Base-by-base conservation (phyloP, 2,888 invertebrate genomes). In the Netelia virgata region DNA sequence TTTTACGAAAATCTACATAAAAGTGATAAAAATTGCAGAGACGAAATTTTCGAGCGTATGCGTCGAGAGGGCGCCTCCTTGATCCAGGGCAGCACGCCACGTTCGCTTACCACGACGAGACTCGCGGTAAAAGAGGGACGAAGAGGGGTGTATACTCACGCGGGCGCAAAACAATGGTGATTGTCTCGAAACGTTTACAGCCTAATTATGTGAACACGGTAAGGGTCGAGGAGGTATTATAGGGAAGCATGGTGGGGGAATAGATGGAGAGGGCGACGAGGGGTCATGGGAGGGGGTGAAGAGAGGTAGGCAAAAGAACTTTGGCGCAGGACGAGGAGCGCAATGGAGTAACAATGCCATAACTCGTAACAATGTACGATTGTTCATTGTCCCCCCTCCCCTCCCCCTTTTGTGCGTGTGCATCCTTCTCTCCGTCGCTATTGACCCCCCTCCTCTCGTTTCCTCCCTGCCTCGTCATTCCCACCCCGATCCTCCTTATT, bases 351-450 rank as follows among this genome's bases (percentile, higher is more conserved):
- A 93, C 93, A 93, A 93, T 93, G 92, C 93, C 91, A 92, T 93
- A 93, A 93, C 93, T 92, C 92, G 92, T 92, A 93, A 93, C 93
- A 93, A 93, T 93, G 93, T 93, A 92, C 93, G 90, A 93, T 93
- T 93, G 93, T 93, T 93, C 93, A 93, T 93, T 93, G 93, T 93
- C 90, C 90, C 88, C 87, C 87, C 87, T 86, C 85, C 86, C 86
- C 84, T 86, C 89, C 78, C 73, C 23, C 66, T 89, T 89, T 88
- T 87, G 88, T 89, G 91, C 87, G 88, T 86, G 86, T 88, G 86
- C 88, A 86, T 87, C 66, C 57, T 76, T 28, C 36, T 64, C 57
- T 41, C 87, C 86, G 86, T 86, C 86, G 86, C 87, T 86, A 85
- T 86, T 64, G 74, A 57, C 83, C 81, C 70, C 78, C 74, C 61